Base-by-base conservation (phyloP, 2,797 vertebrate species). In the Gadopsis marmoratus region DNA sequence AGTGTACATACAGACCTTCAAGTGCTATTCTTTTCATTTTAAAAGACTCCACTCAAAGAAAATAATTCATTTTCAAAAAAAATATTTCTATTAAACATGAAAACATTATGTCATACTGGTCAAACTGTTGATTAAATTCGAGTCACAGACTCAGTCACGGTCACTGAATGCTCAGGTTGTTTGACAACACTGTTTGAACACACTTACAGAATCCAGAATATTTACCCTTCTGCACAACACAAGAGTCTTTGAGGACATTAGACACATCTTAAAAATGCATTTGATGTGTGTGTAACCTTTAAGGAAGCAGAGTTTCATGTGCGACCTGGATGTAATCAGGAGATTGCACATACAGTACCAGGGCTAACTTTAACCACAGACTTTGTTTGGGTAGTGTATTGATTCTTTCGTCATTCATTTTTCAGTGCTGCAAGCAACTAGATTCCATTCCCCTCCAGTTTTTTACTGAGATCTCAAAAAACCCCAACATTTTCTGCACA, bases 401-500 rank as follows among this genome's bases (percentile, higher is more conserved):
- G 19, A 63, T 54, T 59, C 0, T 41, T 53, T 35, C 19, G 17
- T 26, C 16, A 65, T 2, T 64, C 0, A 47, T 2, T 64, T 37
- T 66, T 31, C 0, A 53, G 12, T 51, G 31, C 19, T 1, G 50
- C 7, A 48, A n/a, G 29, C 16, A 54, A 29, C 51, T 0, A 0
- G 0, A 50, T 35, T n/a, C 47, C 0, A 54, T 1, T 68, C 4
- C 10, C 16, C 23, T 41, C 23, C 17, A 10, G 10, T 39, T 39
- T 48, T 13, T 2, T 56, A 56, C 9, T 31, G 6, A 45, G 29
- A 56, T 6, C 48, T 37, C 3, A 19, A 37, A 63, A 39, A 26
- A 26, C 26, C 26, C 26, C 26, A 26, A 26, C 26, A 26, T n/a
- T 8, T 39, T 64, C 16, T 74, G 41, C 26, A 19, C 61, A 12